Base-by-base conservation (phyloP, 2,113 vertebrate species). In the Elephantulus edwardii region DNA sequence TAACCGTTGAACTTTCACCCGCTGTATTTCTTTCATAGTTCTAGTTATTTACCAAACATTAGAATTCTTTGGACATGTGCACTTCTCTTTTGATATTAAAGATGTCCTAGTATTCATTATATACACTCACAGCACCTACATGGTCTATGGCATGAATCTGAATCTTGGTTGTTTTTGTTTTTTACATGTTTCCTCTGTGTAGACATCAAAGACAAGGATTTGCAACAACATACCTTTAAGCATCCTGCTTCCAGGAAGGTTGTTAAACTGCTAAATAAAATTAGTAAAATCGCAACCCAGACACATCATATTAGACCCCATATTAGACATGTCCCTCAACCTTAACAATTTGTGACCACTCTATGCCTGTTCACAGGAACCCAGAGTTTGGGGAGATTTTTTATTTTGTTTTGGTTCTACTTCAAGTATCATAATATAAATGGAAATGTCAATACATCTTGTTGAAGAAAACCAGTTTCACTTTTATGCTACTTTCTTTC, bases 161-260 rank as follows among this genome's bases (percentile, higher is more conserved):
- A 40, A 86, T 71, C 30, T 24, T 89, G 58, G 6, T 56, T 80
- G 81, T 77, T 80, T 70, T 50, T 50, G 48, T 50, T 10, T 50
- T 50, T 50, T 16, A 50, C 48, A 50, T 50, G 16, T 50, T 50
- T 60, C n/a, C n/a, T n/a, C n/a, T n/a, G n/a, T n/a, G n/a, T n/a
- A n/a, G 68, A 24, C 62, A 50, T 14, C 11, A 85, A 28, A 33
- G 88, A 62, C 85, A 81, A 24, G 52, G 33, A 74, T 44, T 84
- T 82, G 38, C 33, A 19, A 54, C 58, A 30, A 38, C 74, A 74
- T 81, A 48, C 66, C 77, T 85, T 93, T 91, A 77, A 70, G 17
- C 58, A 90, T 85, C 10, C 20, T 20, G 88, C 79, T 80, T 91
- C 44, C 68, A 74, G 20, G 22, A 80, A 64, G 40, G 52, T 54